Base-by-base conservation (phyloP, 2,888 invertebrate genomes). In the Anaspis maculata region DNA sequence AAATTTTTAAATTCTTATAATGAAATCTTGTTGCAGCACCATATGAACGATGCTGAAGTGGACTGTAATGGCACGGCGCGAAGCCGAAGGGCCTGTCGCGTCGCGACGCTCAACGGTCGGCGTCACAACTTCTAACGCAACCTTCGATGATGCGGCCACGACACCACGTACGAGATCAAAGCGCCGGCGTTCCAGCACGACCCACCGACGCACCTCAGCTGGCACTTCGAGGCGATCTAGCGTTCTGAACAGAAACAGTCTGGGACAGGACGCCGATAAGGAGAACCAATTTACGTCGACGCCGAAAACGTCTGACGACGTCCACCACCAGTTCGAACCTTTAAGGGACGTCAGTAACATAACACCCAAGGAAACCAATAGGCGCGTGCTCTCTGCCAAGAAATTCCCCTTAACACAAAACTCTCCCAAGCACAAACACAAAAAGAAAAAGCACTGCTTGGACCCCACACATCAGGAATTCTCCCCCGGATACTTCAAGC, bases 261-360 rank as follows among this genome's bases (percentile, higher is more conserved):
- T 68, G 27, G 69, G 69, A 3, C 67, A 67, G 27, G 67, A 73
- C 34, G 68, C 69, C 2, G 70, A 71, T 42, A 76, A 76, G 31
- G 76, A 76, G 42, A 76, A 75, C 47, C 72, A 72, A 46, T 76
- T 67, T 41, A 74, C 71, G 51, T 74, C 75, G 44, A 74, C 74
- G 2, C 74, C 73, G 13, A 73, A 73, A 36, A 76, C 74, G 56
- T 56, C 59, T 9, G 37, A 50, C 4, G 54, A 67, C 13, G 54
- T 54, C 23, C 40, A 46, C 29, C 44, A 48, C 27, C 54, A 49
- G 22, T 48, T 47, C 15, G 73, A 72, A 44, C 68, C 69, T 6
- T 59, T 76, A 0, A 70, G 74, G 57, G 76, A 77, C 52, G 73
- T 76, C 5, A 76, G 76, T 49, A 77, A 76, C 49, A 66, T 76